Base-by-base conservation (phyloP, 2,113 vertebrate species). In the Brachirus orientalis region DNA sequence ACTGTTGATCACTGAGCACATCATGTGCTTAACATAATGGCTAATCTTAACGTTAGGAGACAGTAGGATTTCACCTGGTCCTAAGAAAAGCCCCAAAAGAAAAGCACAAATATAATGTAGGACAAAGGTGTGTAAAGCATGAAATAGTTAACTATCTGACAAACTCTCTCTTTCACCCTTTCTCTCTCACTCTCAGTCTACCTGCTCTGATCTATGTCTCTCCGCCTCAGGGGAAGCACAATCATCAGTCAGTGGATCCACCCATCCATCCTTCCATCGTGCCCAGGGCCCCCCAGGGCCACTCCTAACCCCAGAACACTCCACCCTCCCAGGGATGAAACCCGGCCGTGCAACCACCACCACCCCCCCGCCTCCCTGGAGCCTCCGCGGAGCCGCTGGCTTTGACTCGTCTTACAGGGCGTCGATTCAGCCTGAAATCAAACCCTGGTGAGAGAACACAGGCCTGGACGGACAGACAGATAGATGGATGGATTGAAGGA, bases 371-470 rank as follows among this genome's bases (percentile, higher is more conserved):
- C 81, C 87, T 83, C 88, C 80, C 84, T 77, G 80, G 88, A 87
- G 88, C 85, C 89, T 86, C 70, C 36, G 22, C 36, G 55, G 86
- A 86, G 85, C 80, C 59, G 70, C 64, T 71, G 83, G 85, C 79
- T 84, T 82, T 66, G 85, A 90, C 93, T 94, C 86, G 83, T 82
- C 86, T 94, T 92, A 94, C 82, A 82, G 79, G 90, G 83, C 86
- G 91, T 92, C 77, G 87, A 93, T 92, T 89, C 76, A 88, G 92
- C 82, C 51, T 71, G 86, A 91, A 94, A 93, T 91, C 86, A 92
- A 94, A 90, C 82, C 87, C 62, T 74, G 84, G 86, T 89, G 67
- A 91, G 83, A 84, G 75, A 84, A 84, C 86, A 79, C 69, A 68
- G 74, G 69, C 63, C 75, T 28, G 80, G 87, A 57, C 37, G 13